These are phyloP conservation scores for Cantharis rustica DNA, from an alignment of 2,888 invertebrate genomes.

Conservation along the genomic window DNA sequence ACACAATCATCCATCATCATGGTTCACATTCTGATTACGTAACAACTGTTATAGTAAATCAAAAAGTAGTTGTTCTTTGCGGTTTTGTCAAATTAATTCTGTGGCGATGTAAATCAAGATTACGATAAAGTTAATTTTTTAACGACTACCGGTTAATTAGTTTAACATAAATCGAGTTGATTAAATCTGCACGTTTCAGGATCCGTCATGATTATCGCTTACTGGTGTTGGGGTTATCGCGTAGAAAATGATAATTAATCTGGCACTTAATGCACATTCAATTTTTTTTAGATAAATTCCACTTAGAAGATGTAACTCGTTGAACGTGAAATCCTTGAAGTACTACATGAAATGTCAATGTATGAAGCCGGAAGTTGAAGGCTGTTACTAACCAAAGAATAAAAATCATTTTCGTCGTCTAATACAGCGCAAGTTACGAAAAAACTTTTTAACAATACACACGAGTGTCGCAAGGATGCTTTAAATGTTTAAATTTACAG, in stretches of 20 bases:
- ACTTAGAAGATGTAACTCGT: constrained; percentile 14
- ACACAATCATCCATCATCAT: neutral
- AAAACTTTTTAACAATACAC: no score
- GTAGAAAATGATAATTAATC: neutral
- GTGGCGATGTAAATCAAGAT: neutral
- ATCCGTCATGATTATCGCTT: neutral
- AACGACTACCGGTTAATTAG: neutral
- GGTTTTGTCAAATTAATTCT: neutral
- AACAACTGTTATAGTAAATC: neutral
- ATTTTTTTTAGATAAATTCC: constrained; percentile 14
- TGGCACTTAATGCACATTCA: constrained; percentile 1
- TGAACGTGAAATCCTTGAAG: constrained; percentile 9
- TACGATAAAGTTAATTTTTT: neutral
- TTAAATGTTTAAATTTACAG: no score
- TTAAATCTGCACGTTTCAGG: neutral
- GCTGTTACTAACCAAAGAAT: constrained; percentile 7
- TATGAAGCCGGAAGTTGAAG: constrained; percentile 23
- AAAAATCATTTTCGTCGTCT: neutral
- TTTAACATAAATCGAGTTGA: neutral
- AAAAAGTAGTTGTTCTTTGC: neutral
- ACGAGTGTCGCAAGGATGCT: no score
- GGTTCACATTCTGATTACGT: neutral
- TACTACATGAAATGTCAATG: constrained; percentile 13
- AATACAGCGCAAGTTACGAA: neutral
- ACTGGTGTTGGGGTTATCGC: neutral